phyloP scores from a whole-genome alignment of 2,888 invertebrate species.

The Carpatolechia fugitivella region DNA sequence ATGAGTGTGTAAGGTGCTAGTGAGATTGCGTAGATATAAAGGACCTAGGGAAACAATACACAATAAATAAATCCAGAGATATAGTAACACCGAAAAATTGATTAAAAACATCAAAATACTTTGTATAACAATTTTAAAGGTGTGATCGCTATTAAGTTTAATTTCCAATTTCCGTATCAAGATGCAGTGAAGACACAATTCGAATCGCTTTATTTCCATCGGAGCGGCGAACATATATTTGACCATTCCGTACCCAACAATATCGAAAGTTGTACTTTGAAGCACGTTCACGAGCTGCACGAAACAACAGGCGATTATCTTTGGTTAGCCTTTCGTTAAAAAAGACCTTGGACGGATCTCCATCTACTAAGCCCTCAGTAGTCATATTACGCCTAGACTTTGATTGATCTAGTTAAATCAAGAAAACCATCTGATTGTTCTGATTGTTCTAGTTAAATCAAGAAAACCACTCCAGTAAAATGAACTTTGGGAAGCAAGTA shows the following conservation, averaged over 20 bases:
- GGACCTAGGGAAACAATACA: too few relatives aligned
- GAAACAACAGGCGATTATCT: background rate
- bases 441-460: too few relatives aligned
- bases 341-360: background rate
- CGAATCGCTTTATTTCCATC: background rate
- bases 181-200: background rate
- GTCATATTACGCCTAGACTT: background rate
- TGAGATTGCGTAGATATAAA: too few relatives aligned
- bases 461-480: background rate
- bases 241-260: background rate
- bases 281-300: background rate
- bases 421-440: too few relatives aligned
- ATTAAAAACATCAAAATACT: background rate
- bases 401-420: too few relatives aligned
- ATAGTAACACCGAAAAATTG: too few relatives aligned
- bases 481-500: background rate
- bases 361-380: background rate
- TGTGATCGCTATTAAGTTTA: background rate
- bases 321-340: background rate
- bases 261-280: background rate
- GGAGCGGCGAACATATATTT: background rate
- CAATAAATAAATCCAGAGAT: too few relatives aligned
- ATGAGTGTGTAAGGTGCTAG: too few relatives aligned
- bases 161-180: background rate
- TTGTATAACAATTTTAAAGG: background rate